Evolutionary conservation across 2,113 vertebrate species (phyloP), one percentile per base, ranked within the genome.

Genomic region (Hippocampus barbouri): DNA sequence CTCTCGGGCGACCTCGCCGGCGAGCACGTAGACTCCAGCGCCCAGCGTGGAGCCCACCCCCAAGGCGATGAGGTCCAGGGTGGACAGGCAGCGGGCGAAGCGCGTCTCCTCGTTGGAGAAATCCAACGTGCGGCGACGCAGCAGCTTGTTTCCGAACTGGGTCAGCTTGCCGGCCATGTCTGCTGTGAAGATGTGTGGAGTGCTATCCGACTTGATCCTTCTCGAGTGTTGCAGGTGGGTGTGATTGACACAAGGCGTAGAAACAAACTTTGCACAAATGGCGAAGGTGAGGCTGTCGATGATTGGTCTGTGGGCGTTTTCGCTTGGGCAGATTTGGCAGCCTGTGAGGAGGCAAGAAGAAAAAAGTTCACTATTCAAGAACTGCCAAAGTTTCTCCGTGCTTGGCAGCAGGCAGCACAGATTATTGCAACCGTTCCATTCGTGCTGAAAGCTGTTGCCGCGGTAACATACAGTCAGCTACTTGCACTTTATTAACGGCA

Each of bases 21-120:
- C 95, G 9, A 99, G 89, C 71, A 99, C 94, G 0, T 99, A 99
- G 3, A 98, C 96, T 0, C 97, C 97, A 0, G 97, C 96, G 1
- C 97, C 97, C 3, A 99, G 83, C 0, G 97, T 99, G 77, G 96
- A 95, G 76, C 97, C 96, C 69, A 98, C 96, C 0, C 97, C 97
- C 20, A 99, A 85, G 11, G 94, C 95, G 12, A 98, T 88, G 45
- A 99, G 94, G 87, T 98, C 97, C 77, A 98, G 76, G 0, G 94
- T 97, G 90, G 93, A 94, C 66, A 99, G 92, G 83, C 97, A 99
- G 81, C 97, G 95, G 76, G 93, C 92, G 0, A 98, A 95, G 16
- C 89, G 92, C 0, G 95, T 94, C 34, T 97, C 93, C 8, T 92
- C 91, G 0, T 79, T 79, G 8, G 88, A 92, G 57, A 78, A 82